These are phyloP conservation scores for Crocidura indochinensis DNA, from an alignment of 2,797 vertebrate genomes.

Conservation along the genomic window DNA sequence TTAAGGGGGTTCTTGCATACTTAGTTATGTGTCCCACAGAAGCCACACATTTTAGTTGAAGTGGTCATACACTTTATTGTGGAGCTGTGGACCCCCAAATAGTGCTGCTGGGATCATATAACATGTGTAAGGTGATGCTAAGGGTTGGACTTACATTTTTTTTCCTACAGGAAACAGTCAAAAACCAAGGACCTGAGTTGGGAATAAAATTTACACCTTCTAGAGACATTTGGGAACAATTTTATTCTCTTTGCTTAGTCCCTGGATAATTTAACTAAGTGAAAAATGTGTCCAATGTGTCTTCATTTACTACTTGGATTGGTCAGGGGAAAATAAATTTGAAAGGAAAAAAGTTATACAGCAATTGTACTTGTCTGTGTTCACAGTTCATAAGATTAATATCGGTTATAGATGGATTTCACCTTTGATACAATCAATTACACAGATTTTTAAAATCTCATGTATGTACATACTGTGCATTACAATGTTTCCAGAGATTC, in stretches of 20 bases:
- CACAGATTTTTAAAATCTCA: constrained; percentile 71
- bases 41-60: no score
- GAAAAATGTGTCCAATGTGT: constrained; percentile 1
- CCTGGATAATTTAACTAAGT: constrained; percentile 66
- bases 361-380: constrained; percentile 49
- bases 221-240: constrained; percentile 46
- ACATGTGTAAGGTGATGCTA: no score
- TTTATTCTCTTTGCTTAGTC: constrained; percentile 9
- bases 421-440: constrained; percentile 74
- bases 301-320: constrained; percentile 44
- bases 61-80: no score
- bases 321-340: constrained; percentile 28
- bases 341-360: constrained; percentile 36
- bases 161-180: constrained; percentile 3
- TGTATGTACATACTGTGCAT: constrained; percentile 70
- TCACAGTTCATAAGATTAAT: constrained; percentile 61
- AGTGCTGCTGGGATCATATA: no score
- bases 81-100: no score
- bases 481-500: constrained; percentile 76
- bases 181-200: not conserved
- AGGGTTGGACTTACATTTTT: no score
- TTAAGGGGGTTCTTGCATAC: no score
- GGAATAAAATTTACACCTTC: constrained; percentile 47
- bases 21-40: no score
- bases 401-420: constrained; percentile 53